Evolutionary conservation across 1,140 invertebrate species (phyloP).

Genomic region (Drosophila melanica): DNA sequence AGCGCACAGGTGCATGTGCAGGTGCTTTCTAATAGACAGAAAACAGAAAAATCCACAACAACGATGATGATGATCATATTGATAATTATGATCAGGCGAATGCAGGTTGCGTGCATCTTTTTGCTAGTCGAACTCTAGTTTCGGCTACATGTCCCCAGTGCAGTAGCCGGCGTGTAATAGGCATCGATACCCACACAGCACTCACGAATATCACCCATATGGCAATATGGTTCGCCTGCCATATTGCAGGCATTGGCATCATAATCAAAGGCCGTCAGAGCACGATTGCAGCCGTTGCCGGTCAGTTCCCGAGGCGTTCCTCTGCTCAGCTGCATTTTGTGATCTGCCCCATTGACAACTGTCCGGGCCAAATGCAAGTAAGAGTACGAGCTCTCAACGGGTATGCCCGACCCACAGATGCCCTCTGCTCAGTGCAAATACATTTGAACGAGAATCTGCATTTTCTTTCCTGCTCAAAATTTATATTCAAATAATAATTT

Average conservation of each 20-base stretch:
- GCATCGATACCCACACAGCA: constrained; percentile 2
- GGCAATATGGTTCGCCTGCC: neutral
- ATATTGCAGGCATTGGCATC: constrained; percentile 47
- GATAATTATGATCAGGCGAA: constrained; percentile 42
- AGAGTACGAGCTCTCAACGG: neutral
- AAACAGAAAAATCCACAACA: constrained; percentile 6
- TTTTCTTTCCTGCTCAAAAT: too few relatives aligned
- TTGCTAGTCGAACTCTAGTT: neutral
- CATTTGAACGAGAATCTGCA: too few relatives aligned
- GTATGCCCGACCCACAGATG: neutral
- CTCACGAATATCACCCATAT: neutral
- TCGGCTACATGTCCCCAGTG: constrained; percentile 10
- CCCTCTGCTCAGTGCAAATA: too few relatives aligned
- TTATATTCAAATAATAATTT: too few relatives aligned
- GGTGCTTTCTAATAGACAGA: constrained; percentile 2
- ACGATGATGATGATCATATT: constrained; percentile 32
- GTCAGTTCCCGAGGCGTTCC: constrained; percentile 46
- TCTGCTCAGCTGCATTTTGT: constrained; percentile 43
- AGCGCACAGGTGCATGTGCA: constrained; percentile 29
- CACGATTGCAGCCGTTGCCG: constrained; percentile 24
- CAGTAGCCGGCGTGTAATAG: constrained; percentile 38
- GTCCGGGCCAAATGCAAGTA: constrained; percentile 31
- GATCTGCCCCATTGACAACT: constrained; percentile 67
- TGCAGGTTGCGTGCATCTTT: constrained; percentile 63
- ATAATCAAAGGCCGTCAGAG: constrained; percentile 71